Evolutionary conservation across 2,113 vertebrate species (phyloP).

Genomic region (Dolichallabes microphthalmus): DNA sequence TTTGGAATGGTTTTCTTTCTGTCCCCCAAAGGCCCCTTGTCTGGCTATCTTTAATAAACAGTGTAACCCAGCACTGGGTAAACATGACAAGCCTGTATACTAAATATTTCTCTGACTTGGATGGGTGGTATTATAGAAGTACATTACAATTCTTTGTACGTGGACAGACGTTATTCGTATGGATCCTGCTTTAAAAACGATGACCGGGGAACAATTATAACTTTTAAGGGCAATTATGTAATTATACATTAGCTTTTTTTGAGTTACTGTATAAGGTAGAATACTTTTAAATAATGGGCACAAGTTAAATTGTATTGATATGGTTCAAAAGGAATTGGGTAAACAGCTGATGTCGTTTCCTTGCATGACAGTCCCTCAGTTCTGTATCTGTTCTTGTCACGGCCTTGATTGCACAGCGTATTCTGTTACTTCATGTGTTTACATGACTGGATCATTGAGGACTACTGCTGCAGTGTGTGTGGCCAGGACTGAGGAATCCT

Average conservation of each 20-base stretch:
- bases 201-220: slow-evolving; percentile 30
- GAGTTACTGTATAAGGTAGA: not conserved
- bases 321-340: not conserved
- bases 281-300: slow-evolving; percentile 1
- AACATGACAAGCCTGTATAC: slow-evolving; percentile 74
- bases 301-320: not conserved
- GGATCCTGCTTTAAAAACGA: slow-evolving; percentile 62
- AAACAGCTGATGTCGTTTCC: slow-evolving; percentile 18
- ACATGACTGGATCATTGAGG: slow-evolving; percentile 60
- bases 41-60: slow-evolving; percentile 77
- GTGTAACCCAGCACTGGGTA: slow-evolving; percentile 76
- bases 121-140: slow-evolving; percentile 66
- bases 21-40: slow-evolving; percentile 65
- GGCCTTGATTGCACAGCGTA: slow-evolving; percentile 56
- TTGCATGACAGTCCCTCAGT: slow-evolving; percentile 49
- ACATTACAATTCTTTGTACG: slow-evolving; percentile 71
- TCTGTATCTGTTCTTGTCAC: slow-evolving; percentile 64
- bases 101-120: slow-evolving; percentile 77
- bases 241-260: not conserved
- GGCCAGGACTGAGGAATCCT: slow-evolving; percentile 58
- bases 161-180: slow-evolving; percentile 58
- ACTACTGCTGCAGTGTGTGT: slow-evolving; percentile 57
- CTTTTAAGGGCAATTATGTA: not conserved
- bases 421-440: slow-evolving; percentile 72
- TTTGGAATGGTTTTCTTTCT: slow-evolving; percentile 72